phyloP scores from a whole-genome alignment of 1,140 invertebrate genomes.

The Neodiprion lecontei region DNA sequence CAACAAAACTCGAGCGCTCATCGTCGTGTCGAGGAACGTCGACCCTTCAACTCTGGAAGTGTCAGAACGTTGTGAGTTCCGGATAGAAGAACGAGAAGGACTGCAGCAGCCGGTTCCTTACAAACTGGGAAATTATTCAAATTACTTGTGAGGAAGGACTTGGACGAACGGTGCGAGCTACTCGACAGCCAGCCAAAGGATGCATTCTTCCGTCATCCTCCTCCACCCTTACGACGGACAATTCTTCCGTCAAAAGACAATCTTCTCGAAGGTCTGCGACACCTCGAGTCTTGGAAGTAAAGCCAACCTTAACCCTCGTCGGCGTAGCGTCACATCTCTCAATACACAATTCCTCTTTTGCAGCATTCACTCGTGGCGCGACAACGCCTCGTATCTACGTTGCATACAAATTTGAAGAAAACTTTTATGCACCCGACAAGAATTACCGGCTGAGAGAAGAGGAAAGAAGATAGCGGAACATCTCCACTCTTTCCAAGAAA shows the following conservation, averaged over 20 bases:
- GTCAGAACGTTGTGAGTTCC: background rate
- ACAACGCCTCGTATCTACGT: background rate
- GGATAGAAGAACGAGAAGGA: background rate
- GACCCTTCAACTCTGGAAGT: background rate
- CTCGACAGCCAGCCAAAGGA: no score
- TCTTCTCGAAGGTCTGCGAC: no score
- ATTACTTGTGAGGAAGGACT: background rate
- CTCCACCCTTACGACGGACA: no score
- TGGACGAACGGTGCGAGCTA: background rate
- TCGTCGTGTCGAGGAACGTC: background rate
- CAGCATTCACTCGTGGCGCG: background rate
- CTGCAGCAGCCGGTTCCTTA: background rate
- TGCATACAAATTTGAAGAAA: background rate
- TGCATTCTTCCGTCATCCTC: no score
- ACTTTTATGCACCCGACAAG: background rate
- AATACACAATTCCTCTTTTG: background rate
- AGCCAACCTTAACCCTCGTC: background rate
- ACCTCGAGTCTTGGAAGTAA: background rate
- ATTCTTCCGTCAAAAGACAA: no score
- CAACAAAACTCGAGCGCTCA: no score
- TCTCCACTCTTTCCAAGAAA: no score
- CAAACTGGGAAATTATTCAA: conserved; percentile 3
- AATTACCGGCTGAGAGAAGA: background rate
- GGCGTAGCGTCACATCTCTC: background rate
- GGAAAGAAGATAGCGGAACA: no score